These are phyloP conservation scores for Melanotaenia duboulayi DNA, from an alignment of 2,113 vertebrate species.

Conservation along the genomic window DNA sequence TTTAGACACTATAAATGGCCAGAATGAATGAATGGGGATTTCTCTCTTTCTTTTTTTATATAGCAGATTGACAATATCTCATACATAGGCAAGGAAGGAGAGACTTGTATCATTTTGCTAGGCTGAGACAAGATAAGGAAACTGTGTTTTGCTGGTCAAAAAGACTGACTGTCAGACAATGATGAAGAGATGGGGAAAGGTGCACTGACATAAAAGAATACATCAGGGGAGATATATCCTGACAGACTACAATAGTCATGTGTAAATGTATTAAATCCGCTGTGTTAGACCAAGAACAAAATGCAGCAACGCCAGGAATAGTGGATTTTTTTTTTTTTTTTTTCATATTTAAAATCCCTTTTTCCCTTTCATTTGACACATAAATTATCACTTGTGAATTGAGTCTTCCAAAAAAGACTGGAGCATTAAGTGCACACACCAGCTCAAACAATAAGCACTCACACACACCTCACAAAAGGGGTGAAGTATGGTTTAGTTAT, in stretches of 20 bases:
- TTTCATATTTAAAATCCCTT: neutral
- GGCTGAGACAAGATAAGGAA: slow-evolving; percentile 50
- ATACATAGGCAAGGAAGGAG: slow-evolving; percentile 54
- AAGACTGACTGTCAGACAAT: slow-evolving; percentile 43
- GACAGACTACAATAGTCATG: slow-evolving; percentile 12
- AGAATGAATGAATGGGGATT: slow-evolving; percentile 13
- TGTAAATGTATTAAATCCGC: slow-evolving; percentile 31
- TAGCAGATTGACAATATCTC: slow-evolving; percentile 35
- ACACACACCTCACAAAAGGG: neutral
- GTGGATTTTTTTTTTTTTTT: neutral
- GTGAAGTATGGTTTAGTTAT: slow-evolving; percentile 56
- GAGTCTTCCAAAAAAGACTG: neutral
- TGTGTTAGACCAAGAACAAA: neutral
- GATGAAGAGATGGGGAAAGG: slow-evolving; percentile 29
- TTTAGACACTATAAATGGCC: slow-evolving; percentile 37
- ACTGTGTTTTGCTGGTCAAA: slow-evolving; percentile 51
- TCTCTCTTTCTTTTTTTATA: slow-evolving; percentile 12
- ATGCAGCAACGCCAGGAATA: neutral
- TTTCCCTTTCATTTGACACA: slow-evolving; percentile 3
- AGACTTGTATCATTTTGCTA: slow-evolving; percentile 44
- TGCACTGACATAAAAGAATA: slow-evolving; percentile 24
- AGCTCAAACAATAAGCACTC: neutral
- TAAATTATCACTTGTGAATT: neutral
- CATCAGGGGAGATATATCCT: slow-evolving; percentile 13
- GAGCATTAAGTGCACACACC: neutral